Evolutionary conservation across 2,797 vertebrate species (phyloP), one percentile per base, ranked within the genome.

Genomic region (Crossoptilon crossoptilon): DNA sequence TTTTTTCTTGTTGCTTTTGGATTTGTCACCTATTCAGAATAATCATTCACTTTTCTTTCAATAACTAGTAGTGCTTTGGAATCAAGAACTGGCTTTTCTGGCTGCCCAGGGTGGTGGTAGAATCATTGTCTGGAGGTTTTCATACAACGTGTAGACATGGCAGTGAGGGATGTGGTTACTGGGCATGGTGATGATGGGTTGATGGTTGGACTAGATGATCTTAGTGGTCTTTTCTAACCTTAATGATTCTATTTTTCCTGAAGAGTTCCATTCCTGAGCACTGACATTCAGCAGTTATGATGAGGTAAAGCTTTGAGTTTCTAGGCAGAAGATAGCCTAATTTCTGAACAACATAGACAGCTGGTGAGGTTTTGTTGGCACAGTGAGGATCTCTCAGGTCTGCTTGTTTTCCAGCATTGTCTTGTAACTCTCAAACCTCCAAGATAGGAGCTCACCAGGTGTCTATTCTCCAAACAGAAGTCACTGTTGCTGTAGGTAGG

Each of bases 271-370:
- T 55, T 87, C 62, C 63, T 64, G 35, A 77, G 22, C 39, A 33
- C 13, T 68, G 44, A 35, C 53, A 23, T 55, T 77, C 77, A 67
- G 62, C 41, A 66, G 43, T 15, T 35, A 71, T 43, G 41, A 31
- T 41, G 48, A 86, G 35, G 49, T 77, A 58, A 89, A 71, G 43
- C 22, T 84, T 81, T 5, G 31, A 70, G 33, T n/a, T 15, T 92
- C 53, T 59, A 53, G 51, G 67, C 5, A 53, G 6, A 48, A 76
- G 46, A 49, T 59, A 10, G 62, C 31, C 81, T 84, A 16, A 70
- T 84, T 91, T 91, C 53, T 70, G 51, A 73, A 37, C 26, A 35
- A 14, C 9, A 7, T 72, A 66, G 23, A 62, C 5, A 39, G 33
- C 31, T 79, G 33, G 27, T 66, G 24, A 33, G 31, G 12, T 58